Evolutionary conservation across 1,140 invertebrate species (phyloP).

Genomic region (Polypedilum vanderplanki): DNA sequence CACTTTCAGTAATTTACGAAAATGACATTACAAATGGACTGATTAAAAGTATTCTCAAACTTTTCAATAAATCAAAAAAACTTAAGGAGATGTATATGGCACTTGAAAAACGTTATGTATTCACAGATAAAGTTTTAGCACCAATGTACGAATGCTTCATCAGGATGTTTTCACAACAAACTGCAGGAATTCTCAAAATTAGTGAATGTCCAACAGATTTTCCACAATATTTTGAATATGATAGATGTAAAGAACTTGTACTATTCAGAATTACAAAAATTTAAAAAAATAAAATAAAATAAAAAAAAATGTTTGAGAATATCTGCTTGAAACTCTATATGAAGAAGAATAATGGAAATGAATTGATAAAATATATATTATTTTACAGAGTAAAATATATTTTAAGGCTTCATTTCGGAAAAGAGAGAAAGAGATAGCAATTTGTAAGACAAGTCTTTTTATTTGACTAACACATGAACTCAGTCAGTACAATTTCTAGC

Average conservation of each 20-base stretch:
- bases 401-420: neutral
- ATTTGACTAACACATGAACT: neutral
- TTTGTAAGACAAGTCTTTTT: neutral
- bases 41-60: constrained; percentile 60
- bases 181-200: constrained; percentile 43
- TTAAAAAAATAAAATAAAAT: constrained; percentile 22
- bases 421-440: neutral
- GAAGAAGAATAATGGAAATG: neutral
- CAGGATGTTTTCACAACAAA: constrained; percentile 48
- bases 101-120: constrained; percentile 80
- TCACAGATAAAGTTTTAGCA: constrained; percentile 70
- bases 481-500: neutral
- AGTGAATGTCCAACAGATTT: constrained; percentile 53
- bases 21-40: constrained; percentile 76
- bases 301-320: neutral
- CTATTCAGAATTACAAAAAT: constrained; percentile 57
- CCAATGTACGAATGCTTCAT: constrained; percentile 81
- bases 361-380: neutral
- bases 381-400: neutral
- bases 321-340: neutral
- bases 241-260: constrained; percentile 66
- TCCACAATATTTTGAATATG: constrained; percentile 74
- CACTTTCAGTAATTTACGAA: constrained; percentile 72
- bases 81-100: constrained; percentile 60
- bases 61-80: constrained; percentile 54